Base-by-base conservation (phyloP, 2,797 vertebrate species). In the Chromobotia macracanthus region DNA sequence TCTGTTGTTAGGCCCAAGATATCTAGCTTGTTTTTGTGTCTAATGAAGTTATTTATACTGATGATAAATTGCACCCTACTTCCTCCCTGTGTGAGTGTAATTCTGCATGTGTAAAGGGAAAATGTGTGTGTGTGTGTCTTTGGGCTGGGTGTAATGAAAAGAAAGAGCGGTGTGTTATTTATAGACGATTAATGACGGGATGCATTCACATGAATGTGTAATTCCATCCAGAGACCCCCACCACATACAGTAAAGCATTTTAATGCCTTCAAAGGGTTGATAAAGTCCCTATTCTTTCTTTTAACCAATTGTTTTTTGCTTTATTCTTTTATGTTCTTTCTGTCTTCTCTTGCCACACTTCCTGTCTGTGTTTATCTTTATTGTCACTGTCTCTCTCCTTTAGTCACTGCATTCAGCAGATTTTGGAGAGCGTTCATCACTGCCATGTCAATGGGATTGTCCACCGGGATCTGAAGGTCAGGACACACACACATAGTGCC, bases 401-500 rank as follows among this genome's bases (percentile, higher is more conserved):
- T 84, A 93, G 93, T 91, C 93, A 95, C 89, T 95, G 94, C 93
- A 94, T 95, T 91, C 95, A 95, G 94, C 94, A 96, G 94, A 94
- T 96, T 88, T 91, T 95, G 88, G 95, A 95, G 92, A 95, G 94
- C 77, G 95, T 95, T 91, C 94, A 95, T 91, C 95, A 95, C 93
- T 96, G 94, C 92, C 95, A 96, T 86, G 93, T 95, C 88, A 95
- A 95, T 89, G 95, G 94, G 85, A 95, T 96, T 67, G 95, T 95
- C 87, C 95, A 95, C 92, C 91, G 95, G 91, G 95, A 95, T 87
- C 89, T 95, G 84, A 95, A 95, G 95, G 95, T 95, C 94, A 94
- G 94, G 85, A 88, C 88, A 81, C 46, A 55, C 55, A 63, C 67
- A 38, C 67, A n/a, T 31, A 31, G 31, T 31, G 31, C 5, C 5